Conservation (phyloP, 1,140 invertebrate genomes). For the Ooceraea biroi region DNA sequence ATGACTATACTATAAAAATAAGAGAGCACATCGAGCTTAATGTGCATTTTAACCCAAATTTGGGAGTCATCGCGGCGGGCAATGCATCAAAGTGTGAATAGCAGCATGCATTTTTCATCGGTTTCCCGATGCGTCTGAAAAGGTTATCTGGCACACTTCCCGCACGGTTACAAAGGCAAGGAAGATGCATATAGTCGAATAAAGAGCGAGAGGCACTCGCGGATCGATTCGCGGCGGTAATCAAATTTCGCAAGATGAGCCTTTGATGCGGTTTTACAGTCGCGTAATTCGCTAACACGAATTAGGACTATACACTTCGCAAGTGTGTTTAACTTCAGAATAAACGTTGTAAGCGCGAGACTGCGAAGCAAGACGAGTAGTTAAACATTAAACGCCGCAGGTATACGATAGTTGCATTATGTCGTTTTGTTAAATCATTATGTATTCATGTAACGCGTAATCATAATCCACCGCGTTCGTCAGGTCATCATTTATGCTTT, state of each 20-base stretch:
- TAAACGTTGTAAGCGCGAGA: neutral
- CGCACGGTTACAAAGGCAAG: slow-evolving; percentile 34
- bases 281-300: neutral
- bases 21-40: slow-evolving; percentile 17
- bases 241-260: slow-evolving; percentile 43
- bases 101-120: slow-evolving; percentile 53
- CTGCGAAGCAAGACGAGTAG: neutral
- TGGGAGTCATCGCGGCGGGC: slow-evolving; percentile 42
- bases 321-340: neutral
- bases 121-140: slow-evolving; percentile 51
- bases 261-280: slow-evolving; percentile 46
- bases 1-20: neutral
- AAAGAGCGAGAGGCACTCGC: slow-evolving; percentile 32
- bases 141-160: slow-evolving; percentile 57
- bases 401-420: neutral
- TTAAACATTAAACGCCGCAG: neutral
- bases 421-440: neutral
- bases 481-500: neutral
- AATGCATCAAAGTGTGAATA: slow-evolving; percentile 54
- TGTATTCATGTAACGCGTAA: neutral
- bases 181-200: slow-evolving; percentile 43
- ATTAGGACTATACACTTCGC: slow-evolving; percentile 5
- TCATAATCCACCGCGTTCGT: neutral
- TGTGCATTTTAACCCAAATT: slow-evolving; percentile 51
- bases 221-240: slow-evolving; percentile 38